A percentile compares a stretch with the other conserved stretches of the same genome.
Conservation (phyloP, 2,888 invertebrate genomes). For the Cosmopolites sordidus region DNA sequence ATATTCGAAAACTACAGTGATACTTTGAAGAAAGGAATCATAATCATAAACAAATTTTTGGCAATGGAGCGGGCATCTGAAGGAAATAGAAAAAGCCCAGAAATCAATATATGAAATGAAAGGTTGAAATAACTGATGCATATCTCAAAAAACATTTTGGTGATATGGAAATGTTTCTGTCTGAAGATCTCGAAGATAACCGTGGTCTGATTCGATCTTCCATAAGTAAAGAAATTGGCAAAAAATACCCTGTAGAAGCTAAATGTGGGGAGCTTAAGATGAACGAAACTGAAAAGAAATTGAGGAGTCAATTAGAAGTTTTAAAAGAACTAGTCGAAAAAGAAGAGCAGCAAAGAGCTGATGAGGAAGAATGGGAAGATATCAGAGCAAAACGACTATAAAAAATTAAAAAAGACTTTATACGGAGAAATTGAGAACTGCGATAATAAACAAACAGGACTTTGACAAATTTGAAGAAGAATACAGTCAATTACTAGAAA, state of each 20-base stretch:
- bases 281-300: slow-evolving; percentile 25
- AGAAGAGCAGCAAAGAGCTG: slow-evolving; percentile 6
- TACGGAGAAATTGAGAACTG: too few relatives aligned
- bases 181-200: slow-evolving; percentile 23
- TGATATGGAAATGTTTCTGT: slow-evolving; percentile 32
- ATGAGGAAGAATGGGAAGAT: slow-evolving; percentile 5
- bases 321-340: slow-evolving; percentile 21
- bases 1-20: slow-evolving; percentile 39
- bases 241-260: slow-evolving; percentile 16
- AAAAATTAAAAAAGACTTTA: too few relatives aligned
- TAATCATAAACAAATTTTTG: slow-evolving; percentile 31
- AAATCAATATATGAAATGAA: slow-evolving; percentile 10
- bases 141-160: slow-evolving; percentile 29
- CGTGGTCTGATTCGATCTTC: neutral
- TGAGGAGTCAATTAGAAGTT: slow-evolving; percentile 24
- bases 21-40: slow-evolving; percentile 34
- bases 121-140: slow-evolving; percentile 24
- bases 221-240: slow-evolving; percentile 2
- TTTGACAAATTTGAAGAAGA: neutral
- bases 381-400: neutral
- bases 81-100: slow-evolving; percentile 8
- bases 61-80: slow-evolving; percentile 9
- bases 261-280: slow-evolving; percentile 16
- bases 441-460: too few relatives aligned
- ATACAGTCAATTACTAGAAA: slow-evolving; percentile 3